Evolutionary conservation across 2,797 vertebrate species (phyloP), one percentile per base, ranked within the genome.

Genomic region (Apogon hyalosoma): DNA sequence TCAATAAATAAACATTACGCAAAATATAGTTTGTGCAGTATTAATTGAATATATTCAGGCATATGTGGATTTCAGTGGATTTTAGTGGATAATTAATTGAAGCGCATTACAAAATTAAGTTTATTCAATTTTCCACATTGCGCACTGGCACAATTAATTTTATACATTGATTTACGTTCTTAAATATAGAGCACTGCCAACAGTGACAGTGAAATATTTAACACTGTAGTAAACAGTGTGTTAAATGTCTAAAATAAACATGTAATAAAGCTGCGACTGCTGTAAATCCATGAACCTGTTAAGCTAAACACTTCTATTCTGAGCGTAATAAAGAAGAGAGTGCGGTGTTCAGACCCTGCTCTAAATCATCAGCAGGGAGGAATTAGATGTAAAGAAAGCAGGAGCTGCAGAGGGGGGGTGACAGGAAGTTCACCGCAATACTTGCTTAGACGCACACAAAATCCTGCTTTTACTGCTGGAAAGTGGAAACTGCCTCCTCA

Each of bases 401-500:
- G 24, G 39, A 36, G 7, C 11, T 36, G 41, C 14, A 11, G 15
- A 4, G 42, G 21, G n/a, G 21, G 14, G 64, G 42, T 71, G 58
- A 75, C 53, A 75, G 73, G 77, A 81, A 77, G 80, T 88, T 86
- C 73, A 83, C 36, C 11, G 54, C 11, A 18, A 74, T 75, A 75
- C 64, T 75, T 80, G 79, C 86, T 83, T 77, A 77, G 69, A 71
- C 56, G 56, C 2, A 48, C 73, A 79, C 61, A 75, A 80, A 86
- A 77, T 67, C 54, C 70, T 59, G 67, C 73, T 74, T 82, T 83
- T 77, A 47, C 56, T 40, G 64, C 83, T 69, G 66, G 57, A 82
- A 64, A 69, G n/a, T 28, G 24, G 38, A 62, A 74, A 41, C 63
- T 64, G 75, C 69, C 61, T 55, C 53, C 60, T 72, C 60, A 80